These are phyloP conservation scores for Punctoribates punctum DNA, from an alignment of 2,888 invertebrate species.

Conservation along the genomic window DNA sequence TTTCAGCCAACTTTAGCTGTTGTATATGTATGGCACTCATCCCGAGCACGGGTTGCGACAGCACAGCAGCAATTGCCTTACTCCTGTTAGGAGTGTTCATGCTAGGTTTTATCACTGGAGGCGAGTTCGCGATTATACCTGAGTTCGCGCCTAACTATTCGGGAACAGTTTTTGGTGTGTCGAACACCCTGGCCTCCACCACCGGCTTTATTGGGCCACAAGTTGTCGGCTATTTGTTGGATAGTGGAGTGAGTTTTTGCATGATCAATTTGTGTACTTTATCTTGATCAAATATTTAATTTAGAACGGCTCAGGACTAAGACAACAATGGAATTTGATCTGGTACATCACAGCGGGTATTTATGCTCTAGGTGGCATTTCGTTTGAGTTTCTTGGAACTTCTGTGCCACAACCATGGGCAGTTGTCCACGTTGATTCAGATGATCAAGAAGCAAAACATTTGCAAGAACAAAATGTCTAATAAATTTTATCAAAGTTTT, in stretches of 20 bases:
- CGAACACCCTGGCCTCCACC: conserved; percentile 42
- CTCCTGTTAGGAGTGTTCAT: neutral
- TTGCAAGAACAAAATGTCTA: no score
- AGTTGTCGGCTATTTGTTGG: conserved; percentile 41
- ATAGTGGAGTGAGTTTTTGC: conserved; percentile 22
- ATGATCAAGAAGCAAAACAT: no score
- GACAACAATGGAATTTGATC: conserved; percentile 30
- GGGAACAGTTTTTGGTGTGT: conserved; percentile 45
- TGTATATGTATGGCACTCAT: neutral
- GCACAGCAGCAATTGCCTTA: neutral
- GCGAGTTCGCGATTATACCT: conserved; percentile 28
- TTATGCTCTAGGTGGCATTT: conserved; percentile 13
- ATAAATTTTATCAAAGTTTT: no score
- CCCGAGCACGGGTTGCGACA: neutral
- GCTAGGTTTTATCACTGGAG: neutral
- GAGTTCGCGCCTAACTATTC: conserved; percentile 40
- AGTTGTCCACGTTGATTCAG: no score
- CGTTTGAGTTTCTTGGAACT: conserved; percentile 24
- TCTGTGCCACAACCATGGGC: conserved; percentile 33
- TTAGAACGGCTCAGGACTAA: neutral
- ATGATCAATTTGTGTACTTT: neutral
- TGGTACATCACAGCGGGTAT: conserved; percentile 22
- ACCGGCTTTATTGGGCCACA: conserved; percentile 44
- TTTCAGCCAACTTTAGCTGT: neutral
- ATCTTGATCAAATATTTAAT: neutral